A percentile compares a stretch with the other conserved stretches of the same genome.
Evolutionary conservation across 2,797 vertebrate genomes (phyloP).

Genomic region (Sebastes cheni): DNA sequence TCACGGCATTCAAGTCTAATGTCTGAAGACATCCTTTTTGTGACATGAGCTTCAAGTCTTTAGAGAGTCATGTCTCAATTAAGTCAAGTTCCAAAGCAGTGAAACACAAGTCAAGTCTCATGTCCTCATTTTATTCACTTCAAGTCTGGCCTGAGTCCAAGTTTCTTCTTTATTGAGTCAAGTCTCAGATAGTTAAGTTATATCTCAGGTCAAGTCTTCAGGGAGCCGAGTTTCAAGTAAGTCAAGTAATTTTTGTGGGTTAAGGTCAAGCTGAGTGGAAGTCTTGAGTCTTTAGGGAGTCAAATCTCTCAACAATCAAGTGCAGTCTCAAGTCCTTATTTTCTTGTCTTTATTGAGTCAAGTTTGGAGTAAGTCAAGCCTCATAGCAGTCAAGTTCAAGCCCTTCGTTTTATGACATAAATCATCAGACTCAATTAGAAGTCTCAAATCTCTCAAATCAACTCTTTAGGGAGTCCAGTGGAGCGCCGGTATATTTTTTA

Average conservation of each 20-base stretch:
- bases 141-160: background rate
- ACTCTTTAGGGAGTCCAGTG: background rate
- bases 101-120: background rate
- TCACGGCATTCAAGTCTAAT: background rate
- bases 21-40: background rate
- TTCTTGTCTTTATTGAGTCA: too few relatives aligned
- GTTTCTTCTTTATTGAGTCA: background rate
- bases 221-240: background rate
- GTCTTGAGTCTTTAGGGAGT: background rate
- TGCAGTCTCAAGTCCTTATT: background rate
- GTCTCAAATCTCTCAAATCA: background rate
- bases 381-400: too few relatives aligned
- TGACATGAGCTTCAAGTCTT: background rate
- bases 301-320: background rate
- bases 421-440: background rate
- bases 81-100: background rate
- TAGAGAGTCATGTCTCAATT: background rate
- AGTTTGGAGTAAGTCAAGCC: background rate
- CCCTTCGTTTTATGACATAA: too few relatives aligned
- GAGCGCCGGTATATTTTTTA: background rate
- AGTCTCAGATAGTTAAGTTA: background rate
- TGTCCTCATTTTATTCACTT: too few relatives aligned
- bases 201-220: background rate
- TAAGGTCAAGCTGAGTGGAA: background rate
- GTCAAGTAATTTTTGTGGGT: background rate